These are phyloP conservation scores for Sisor rabdophorus DNA, from an alignment of 2,113 vertebrate species.

Conservation along the genomic window DNA sequence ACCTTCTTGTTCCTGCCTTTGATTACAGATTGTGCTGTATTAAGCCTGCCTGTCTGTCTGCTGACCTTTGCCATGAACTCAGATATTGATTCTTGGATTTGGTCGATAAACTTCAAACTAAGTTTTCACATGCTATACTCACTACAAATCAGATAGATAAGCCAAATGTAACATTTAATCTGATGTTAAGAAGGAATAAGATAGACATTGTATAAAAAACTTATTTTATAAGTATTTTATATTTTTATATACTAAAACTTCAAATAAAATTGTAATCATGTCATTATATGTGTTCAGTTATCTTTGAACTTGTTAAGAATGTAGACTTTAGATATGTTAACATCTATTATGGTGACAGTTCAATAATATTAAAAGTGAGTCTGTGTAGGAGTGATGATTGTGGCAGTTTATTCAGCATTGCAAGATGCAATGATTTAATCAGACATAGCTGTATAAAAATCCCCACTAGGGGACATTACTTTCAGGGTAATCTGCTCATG, in stretches of 20 bases:
- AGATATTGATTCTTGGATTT: constrained; percentile 19
- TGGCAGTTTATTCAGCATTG: constrained; percentile 16
- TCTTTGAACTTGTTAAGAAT: neutral
- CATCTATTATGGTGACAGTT: neutral
- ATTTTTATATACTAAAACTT: too few relatives aligned
- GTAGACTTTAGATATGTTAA: neutral
- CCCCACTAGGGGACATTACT: neutral
- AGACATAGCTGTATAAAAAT: constrained; percentile 28
- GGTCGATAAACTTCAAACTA: neutral
- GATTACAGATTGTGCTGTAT: constrained; percentile 1
- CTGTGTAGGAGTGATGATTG: constrained; percentile 8
- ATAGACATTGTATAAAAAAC: neutral
- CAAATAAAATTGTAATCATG: neutral
- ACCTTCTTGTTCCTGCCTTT: neutral
- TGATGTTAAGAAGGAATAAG: neutral
- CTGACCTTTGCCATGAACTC: too few relatives aligned
- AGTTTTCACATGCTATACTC: neutral
- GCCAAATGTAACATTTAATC: neutral
- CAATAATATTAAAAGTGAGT: neutral
- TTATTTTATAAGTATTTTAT: too few relatives aligned
- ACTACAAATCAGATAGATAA: neutral
- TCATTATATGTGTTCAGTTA: neutral
- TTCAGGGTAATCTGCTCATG: constrained; percentile 23
- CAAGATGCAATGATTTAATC: constrained; percentile 22
- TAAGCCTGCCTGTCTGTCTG: neutral